Evolutionary conservation across 2,797 vertebrate genomes (phyloP).

Genomic region (Miichthys miiuy): DNA sequence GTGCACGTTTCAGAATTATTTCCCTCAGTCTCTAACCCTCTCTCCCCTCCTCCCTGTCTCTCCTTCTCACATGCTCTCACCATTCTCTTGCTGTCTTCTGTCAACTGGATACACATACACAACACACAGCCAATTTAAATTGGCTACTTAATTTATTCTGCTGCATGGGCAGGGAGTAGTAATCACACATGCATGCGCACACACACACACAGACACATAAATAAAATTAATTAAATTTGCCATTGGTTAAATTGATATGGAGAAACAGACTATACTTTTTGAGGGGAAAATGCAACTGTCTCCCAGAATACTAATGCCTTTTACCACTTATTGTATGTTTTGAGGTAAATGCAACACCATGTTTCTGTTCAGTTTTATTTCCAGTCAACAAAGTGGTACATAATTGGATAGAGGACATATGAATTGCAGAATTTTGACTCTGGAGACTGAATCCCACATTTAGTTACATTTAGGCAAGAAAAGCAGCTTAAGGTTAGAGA

Average conservation of each 20-base stretch:
- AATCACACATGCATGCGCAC: conserved; percentile 5
- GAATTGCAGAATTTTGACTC: neutral
- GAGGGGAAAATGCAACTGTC: neutral
- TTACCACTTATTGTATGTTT: neutral
- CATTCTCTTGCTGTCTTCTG: conserved; percentile 36
- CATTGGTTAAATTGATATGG: conserved; percentile 6
- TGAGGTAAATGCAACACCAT: neutral
- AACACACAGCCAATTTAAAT: conserved; percentile 37
- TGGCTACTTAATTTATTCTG: conserved; percentile 41
- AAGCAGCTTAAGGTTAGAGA: neutral
- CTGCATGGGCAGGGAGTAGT: conserved; percentile 31
- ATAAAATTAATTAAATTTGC: conserved; percentile 22
- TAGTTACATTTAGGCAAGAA: neutral
- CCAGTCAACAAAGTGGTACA: neutral
- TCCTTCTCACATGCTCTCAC: conserved; percentile 28
- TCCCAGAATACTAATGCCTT: neutral
- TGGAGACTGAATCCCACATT: neutral
- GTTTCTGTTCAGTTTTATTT: neutral
- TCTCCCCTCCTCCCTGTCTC: conserved; percentile 19
- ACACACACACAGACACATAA: neutral
- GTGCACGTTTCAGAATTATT: conserved; percentile 74
- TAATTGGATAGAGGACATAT: neutral
- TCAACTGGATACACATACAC: conserved; percentile 47
- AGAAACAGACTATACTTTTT: neutral
- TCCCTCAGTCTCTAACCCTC: conserved; percentile 53